Base-by-base conservation (phyloP, 2,888 invertebrate species). In the Pseudococcus jackbeardsleyi region DNA sequence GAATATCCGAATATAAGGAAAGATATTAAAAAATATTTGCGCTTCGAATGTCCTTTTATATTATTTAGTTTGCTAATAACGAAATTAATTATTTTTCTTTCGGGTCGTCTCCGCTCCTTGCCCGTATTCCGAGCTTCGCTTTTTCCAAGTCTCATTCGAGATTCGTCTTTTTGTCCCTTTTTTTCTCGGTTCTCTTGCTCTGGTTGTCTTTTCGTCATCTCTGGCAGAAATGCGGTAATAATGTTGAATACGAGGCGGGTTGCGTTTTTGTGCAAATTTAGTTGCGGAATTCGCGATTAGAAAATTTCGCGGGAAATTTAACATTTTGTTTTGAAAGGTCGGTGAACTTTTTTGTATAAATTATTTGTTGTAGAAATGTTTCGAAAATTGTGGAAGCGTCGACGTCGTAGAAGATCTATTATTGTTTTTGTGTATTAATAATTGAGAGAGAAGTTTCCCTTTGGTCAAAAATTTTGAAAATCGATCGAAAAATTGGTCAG, bases 21-120 rank as follows among this genome's bases (percentile, higher is more conserved):
- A 82, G 79, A 82, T 82, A 82, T 82, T 82, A 82, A 82, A 77
- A 82, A 82, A 82, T 82, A 82, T 82, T 82, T 82, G 42, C 79
- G 79, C 79, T 82, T 33, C 42, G 79, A 42, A 82, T 82, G 72
- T 72, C 46, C 79, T 42, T 46, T 82, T 82, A 82, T 82, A 82
- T 82, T 82, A 82, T 82, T 82, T 46, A 82, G 79, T 46, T 82
- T 46, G 79, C 79, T 82, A 82, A 82, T 82, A 82, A 82, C 79
- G 46, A 82, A 82, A 82, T 82, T 82, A 82, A 82, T 82, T 82
- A 82, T 82, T 82, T 79, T 82, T 82, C 79, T 82, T 46, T 82
- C 22, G 64, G 64, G 64, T 64, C 64, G 64, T 54, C 54, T 54
- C 54, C n/a, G n/a, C 54, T n/a, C n/a, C 15, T n/a, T 54, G n/a